phyloP scores from a whole-genome alignment of 2,113 vertebrate genomes.

The Oreochromis spilurus region DNA sequence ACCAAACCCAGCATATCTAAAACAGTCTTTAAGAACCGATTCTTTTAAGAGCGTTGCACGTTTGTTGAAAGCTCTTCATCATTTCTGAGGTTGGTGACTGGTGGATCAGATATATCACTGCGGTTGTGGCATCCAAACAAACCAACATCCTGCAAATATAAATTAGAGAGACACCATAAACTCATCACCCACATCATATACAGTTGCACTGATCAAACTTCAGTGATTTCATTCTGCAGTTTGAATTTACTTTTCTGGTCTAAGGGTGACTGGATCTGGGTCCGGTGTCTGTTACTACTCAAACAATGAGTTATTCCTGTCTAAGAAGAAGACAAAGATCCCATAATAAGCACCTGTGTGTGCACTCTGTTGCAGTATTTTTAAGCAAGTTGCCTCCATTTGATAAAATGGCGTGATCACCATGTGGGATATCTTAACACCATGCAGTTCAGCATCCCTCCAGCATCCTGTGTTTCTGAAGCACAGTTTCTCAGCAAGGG shows the following conservation, averaged over 20 bases:
- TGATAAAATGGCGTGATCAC: neutral
- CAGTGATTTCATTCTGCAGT: neutral
- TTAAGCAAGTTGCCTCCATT: neutral
- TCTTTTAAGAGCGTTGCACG: accelerated
- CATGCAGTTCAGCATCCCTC: neutral
- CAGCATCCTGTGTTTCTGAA: neutral
- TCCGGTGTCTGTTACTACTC: neutral
- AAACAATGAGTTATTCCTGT: neutral
- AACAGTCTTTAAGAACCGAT: neutral
- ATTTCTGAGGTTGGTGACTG: neutral
- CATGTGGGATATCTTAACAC: neutral
- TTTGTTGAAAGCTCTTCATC: neutral
- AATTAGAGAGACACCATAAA: neutral
- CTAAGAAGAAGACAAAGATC: neutral
- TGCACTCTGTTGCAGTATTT: neutral
- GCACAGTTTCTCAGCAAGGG: neutral
- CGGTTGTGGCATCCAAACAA: neutral
- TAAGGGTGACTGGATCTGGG: neutral
- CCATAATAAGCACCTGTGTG: neutral
- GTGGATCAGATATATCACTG: neutral
- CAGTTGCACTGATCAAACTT: neutral
- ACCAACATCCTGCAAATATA: neutral
- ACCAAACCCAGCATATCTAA: neutral
- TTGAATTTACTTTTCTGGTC: neutral
- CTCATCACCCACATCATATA: neutral